Base-by-base conservation (phyloP, 2,888 invertebrate genomes). In the Chloroclysta siterata region DNA sequence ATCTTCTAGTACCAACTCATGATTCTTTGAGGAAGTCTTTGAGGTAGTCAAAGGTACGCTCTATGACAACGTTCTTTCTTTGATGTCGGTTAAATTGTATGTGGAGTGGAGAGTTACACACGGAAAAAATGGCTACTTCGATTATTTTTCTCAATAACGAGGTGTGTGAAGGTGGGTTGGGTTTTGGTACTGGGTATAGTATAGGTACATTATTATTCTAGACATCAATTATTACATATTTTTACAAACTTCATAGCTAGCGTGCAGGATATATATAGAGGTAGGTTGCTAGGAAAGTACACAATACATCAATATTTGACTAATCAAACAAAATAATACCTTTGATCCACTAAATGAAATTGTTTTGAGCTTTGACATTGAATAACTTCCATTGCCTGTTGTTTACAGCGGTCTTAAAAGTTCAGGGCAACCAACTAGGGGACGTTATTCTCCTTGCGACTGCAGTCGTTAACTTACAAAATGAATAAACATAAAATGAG, bases 401-500 rank as follows among this genome's bases (percentile, higher is more conserved):
- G 59, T 44, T 48, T 44, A 53, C 58, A 48, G 47, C 41, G 13
- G 50, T 51, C 10, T 56, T 53, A 53, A 7, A 3, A 50, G 41
- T 33, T 41, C 36, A 39, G 44, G 51, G 50, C 28, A 44, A 58
- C 44, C 42, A 55, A 53, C 52, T 57, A 14, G 14, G 41, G 39
- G 50, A 58, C 64, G 66, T 51, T 57, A 54, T 61, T 59, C 66
- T 65, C 14, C 39, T 46, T 54, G 66, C 52, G 60, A 63, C 68
- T 71, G 67, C 68, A 69, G 67, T 64, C 64, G 67, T 72, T 63
- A 67, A 63, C 65, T 63, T 70, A 64, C 69, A 69, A 71, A 73
- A 73, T 72, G 66, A 70, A 72, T 73, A 72, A 75, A 75, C 72
- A 72, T 72, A 64, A 39, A 67, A 69, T 68, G 75, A 72, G 70